phyloP scores from a whole-genome alignment of 2,113 vertebrate species.

The rat (Rattus norvegicus) region DNA sequence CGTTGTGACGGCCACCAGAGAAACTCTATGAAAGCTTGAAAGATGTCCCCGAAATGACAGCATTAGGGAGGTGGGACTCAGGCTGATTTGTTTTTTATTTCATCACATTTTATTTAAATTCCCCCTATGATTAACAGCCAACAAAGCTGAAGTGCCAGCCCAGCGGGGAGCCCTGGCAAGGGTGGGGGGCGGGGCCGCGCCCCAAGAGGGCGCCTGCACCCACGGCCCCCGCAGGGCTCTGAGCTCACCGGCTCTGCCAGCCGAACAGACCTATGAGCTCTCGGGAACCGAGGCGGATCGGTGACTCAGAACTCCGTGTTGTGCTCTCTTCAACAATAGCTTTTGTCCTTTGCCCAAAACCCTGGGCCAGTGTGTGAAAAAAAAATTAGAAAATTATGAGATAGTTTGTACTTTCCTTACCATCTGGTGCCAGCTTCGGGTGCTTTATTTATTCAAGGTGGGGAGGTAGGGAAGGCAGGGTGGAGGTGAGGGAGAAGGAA shows the following conservation, averaged over 20 bases:
- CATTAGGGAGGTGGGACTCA: background rate
- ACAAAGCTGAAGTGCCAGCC: constrained; percentile 63
- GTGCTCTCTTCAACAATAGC: constrained; percentile 85
- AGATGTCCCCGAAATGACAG: constrained; percentile 34
- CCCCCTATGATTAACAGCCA: constrained; percentile 74
- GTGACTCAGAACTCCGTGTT: constrained; percentile 86
- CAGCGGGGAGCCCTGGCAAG: constrained; percentile 63
- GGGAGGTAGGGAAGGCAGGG: constrained; percentile 85
- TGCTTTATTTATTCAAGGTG: constrained; percentile 91
- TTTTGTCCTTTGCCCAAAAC: constrained; percentile 89
- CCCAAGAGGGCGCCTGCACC: constrained; percentile 69
- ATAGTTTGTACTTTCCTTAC: constrained; percentile 87
- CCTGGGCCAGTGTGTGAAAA: constrained; percentile 82
- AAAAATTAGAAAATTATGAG: constrained; percentile 87
- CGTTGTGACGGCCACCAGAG: background rate
- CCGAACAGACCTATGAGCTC: constrained; percentile 76
- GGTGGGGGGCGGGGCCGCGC: constrained; percentile 52
- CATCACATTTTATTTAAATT: constrained; percentile 77
- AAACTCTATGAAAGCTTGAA: background rate
- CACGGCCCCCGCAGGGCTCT: constrained; percentile 77
- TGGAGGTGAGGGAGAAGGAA: constrained; percentile 68
- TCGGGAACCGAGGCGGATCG: constrained; percentile 76
- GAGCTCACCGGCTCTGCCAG: constrained; percentile 79
- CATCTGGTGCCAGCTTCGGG: constrained; percentile 86
- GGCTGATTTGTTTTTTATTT: constrained; percentile 74